phyloP scores from a whole-genome alignment of 2,113 vertebrate genomes.

The Pan troglodytes region DNA sequence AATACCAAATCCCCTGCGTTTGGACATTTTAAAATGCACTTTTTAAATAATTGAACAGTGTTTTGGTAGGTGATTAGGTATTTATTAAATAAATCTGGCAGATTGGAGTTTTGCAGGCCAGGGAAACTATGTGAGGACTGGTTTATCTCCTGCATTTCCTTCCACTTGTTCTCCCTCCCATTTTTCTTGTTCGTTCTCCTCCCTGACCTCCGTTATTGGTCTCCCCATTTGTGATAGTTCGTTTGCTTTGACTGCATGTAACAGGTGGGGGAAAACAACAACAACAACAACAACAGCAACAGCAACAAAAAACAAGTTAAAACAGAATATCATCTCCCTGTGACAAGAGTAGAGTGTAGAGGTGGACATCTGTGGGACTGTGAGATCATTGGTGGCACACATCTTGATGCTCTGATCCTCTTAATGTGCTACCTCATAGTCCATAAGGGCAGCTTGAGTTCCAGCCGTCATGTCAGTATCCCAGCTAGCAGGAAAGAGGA shows the following conservation, averaged over 20 bases:
- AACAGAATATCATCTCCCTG: too few relatives aligned
- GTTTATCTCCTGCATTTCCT: too few relatives aligned
- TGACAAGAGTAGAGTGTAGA: neutral
- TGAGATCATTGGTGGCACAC: neutral
- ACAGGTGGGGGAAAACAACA: neutral
- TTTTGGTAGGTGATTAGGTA: neutral
- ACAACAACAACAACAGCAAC: too few relatives aligned
- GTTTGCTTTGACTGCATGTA: neutral
- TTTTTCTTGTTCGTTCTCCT: too few relatives aligned
- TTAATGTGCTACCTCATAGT: neutral
- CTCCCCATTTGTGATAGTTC: neutral
- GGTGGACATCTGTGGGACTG: too few relatives aligned
- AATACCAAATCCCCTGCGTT: neutral
- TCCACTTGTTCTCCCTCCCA: neutral
- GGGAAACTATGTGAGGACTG: neutral
- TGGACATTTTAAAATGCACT: neutral
- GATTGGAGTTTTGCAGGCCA: neutral
- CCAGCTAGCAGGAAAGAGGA: neutral
- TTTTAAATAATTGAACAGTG: neutral
- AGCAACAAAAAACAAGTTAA: too few relatives aligned
- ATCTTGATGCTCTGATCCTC: neutral
- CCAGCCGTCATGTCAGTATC: neutral
- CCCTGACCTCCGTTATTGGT: accelerated
- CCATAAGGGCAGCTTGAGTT: neutral
- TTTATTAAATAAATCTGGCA: too few relatives aligned